A percentile compares a stretch with the other conserved stretches of the same genome.
phyloP scores from a whole-genome alignment of 2,888 invertebrate species.

The Drosophila hamatofila region DNA sequence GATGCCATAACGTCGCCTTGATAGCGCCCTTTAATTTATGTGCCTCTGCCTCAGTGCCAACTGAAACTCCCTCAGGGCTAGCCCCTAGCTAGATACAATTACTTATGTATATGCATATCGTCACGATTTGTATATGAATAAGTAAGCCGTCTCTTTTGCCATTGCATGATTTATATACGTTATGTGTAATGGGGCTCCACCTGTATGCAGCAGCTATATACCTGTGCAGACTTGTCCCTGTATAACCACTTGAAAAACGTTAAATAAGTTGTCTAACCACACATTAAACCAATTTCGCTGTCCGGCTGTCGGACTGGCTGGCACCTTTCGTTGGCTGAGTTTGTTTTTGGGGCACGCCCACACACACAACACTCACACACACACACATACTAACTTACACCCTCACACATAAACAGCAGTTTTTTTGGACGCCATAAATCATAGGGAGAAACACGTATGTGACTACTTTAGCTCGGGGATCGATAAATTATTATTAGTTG shows the following conservation, averaged over 20 bases:
- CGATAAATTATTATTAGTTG: conserved; percentile 84
- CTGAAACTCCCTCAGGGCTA: conserved; percentile 9
- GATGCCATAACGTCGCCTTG: conserved; percentile 75
- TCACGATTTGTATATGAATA: conserved; percentile 28
- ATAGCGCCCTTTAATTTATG: conserved; percentile 71
- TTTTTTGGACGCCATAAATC: conserved; percentile 74
- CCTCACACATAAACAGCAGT: conserved; percentile 27
- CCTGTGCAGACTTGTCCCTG: conserved; percentile 51
- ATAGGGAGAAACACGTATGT: conserved; percentile 74
- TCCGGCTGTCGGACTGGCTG: conserved; percentile 36
- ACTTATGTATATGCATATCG: conserved; percentile 33
- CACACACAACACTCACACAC: conserved; percentile 1
- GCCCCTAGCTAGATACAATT: conserved; percentile 31
- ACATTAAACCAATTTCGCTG: conserved; percentile 78
- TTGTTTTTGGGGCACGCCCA: conserved; percentile 39
- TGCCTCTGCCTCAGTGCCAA: conserved; percentile 31
- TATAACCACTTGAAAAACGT: conserved; percentile 79
- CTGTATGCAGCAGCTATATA: conserved; percentile 34
- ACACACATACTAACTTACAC: conserved; percentile 12
- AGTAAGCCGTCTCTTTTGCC: conserved; percentile 69
- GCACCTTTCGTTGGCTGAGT: conserved; percentile 50
- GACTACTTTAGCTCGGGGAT: conserved; percentile 77
- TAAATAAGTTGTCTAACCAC: conserved; percentile 80
- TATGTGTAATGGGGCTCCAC: conserved; percentile 30
- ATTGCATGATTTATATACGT: conserved; percentile 73